A percentile compares a stretch with the other conserved stretches of the same genome.
These are phyloP conservation scores for Microhierax caerulescens DNA, from an alignment of 2,797 vertebrate species.

Conservation along the genomic window DNA sequence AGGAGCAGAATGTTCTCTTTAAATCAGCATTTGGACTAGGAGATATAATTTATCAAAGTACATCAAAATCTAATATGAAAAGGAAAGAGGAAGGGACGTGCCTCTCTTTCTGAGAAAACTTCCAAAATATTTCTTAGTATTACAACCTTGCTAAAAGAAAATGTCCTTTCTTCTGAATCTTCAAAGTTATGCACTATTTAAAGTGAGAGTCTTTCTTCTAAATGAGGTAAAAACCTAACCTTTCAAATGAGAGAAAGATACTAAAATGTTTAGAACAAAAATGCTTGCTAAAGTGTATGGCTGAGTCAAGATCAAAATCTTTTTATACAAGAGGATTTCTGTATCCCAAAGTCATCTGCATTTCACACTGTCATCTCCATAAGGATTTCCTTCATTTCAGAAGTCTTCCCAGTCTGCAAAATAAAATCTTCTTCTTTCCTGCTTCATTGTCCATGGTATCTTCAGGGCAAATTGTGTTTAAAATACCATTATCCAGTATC, in stretches of 20 bases:
- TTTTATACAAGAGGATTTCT: background rate
- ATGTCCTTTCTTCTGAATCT: background rate
- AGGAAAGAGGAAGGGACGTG: background rate
- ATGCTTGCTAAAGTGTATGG: background rate
- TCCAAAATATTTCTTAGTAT: background rate
- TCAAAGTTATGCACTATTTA: background rate
- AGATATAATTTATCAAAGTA: background rate
- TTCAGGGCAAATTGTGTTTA: background rate
- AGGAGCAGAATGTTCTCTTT: conserved; percentile 2
- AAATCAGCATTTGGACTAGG: background rate
- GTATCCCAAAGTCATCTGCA: background rate
- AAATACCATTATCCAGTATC: background rate
- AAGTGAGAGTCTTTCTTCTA: background rate
- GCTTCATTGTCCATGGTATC: background rate
- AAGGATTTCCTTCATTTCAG: background rate
- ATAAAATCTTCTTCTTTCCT: background rate
- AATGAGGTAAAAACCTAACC: background rate
- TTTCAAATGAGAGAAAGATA: background rate
- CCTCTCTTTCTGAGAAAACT: background rate
- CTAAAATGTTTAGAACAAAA: background rate
- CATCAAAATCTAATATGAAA: conserved; percentile 4
- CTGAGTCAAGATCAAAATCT: background rate
- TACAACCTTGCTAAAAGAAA: background rate
- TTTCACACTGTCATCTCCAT: background rate
- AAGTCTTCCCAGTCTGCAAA: background rate